Conservation (phyloP, 2,888 invertebrate species). For the Mesorhabditis spiculigera region DNA sequence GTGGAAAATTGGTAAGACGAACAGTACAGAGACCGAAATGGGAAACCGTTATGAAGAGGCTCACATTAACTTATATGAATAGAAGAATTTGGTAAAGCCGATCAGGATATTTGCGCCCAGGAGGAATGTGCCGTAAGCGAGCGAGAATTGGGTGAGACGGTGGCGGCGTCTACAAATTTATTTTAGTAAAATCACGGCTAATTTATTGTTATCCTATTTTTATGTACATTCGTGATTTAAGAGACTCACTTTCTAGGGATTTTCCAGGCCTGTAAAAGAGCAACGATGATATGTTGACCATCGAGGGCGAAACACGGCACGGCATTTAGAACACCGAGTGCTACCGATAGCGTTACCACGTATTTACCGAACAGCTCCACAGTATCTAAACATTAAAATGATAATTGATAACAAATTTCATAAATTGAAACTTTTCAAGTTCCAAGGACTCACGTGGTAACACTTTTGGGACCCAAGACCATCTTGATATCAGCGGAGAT, state of each 20-base stretch:
- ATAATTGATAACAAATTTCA: background rate
- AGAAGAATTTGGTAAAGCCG: conserved; percentile 33
- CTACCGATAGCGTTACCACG: conserved; percentile 76
- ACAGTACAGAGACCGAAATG: no score
- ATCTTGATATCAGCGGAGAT: conserved; percentile 18
- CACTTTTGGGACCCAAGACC: conserved; percentile 61
- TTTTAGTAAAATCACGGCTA: background rate
- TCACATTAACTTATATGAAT: background rate
- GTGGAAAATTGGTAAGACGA: no score
- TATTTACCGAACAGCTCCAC: conserved; percentile 37
- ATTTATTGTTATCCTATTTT: background rate
- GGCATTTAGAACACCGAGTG: conserved; percentile 83
- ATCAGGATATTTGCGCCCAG: conserved; percentile 32
- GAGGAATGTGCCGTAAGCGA: conserved; percentile 29
- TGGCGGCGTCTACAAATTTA: conserved; percentile 32
- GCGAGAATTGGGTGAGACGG: conserved; percentile 22
- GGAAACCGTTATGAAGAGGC: no score
- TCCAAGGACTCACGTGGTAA: conserved; percentile 71
- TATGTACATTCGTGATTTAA: background rate
- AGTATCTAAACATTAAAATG: conserved; percentile 21
- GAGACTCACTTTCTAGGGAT: conserved; percentile 21
- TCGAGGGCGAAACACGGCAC: conserved; percentile 89
- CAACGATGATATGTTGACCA: conserved; percentile 80
- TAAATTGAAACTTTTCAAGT: background rate
- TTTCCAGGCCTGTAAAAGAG: conserved; percentile 54